phyloP scores from a whole-genome alignment of 1,140 invertebrate species.

The Branchinecta lynchi region DNA sequence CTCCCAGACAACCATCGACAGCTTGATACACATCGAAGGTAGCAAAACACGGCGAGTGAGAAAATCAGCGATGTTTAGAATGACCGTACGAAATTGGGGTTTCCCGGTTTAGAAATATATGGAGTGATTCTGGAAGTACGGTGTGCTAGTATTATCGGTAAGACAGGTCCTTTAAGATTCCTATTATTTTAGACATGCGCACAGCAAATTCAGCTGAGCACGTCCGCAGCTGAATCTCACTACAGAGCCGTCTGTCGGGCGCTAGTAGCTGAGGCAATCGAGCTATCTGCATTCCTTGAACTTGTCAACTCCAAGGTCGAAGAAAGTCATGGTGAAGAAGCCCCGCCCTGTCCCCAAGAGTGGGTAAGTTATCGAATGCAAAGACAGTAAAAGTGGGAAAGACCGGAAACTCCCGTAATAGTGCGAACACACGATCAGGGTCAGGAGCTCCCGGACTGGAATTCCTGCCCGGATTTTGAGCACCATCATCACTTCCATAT shows the following conservation, averaged over 20 bases:
- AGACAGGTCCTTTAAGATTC: not conserved
- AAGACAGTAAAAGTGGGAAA: not conserved
- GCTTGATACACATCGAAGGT: not conserved
- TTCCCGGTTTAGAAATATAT: not conserved
- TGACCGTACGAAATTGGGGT: not conserved
- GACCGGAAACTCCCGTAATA: no score
- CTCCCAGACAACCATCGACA: not conserved
- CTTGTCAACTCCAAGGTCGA: not conserved
- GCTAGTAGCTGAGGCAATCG: slow-evolving; percentile 71
- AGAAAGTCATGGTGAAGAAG: not conserved
- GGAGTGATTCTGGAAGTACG: not conserved
- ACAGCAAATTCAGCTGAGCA: not conserved
- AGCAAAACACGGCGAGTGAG: no score
- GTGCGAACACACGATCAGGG: no score
- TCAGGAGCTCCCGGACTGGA: no score
- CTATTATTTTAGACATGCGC: not conserved
- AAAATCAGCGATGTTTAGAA: no score
- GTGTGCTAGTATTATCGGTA: not conserved
- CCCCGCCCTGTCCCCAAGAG: not conserved
- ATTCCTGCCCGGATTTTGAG: no score
- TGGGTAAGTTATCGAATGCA: not conserved
- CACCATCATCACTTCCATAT: no score
- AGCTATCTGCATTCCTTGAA: slow-evolving; percentile 73
- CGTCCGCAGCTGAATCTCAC: slow-evolving; percentile 47
- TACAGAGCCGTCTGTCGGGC: slow-evolving; percentile 81